Percentiles rank a stretch among this genome's conserved stretches.
Conservation (phyloP, 2,797 vertebrate genomes). For the Aulostomus chinensis region DNA sequence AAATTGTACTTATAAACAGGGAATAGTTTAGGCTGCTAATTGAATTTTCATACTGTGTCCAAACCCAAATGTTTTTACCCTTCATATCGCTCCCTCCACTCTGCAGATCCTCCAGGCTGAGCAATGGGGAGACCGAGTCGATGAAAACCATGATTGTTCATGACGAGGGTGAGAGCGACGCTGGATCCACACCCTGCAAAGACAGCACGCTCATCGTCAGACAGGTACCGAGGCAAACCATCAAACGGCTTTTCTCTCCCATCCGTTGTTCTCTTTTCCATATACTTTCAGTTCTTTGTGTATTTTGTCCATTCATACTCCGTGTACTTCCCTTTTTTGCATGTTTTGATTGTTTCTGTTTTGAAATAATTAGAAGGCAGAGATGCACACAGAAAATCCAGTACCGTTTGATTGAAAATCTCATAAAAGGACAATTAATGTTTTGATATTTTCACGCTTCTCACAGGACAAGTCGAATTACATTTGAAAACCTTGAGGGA, state of each 20-base stretch:
- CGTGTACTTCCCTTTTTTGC: constrained; percentile 36
- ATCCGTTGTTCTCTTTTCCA: background rate
- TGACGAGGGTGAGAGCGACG: constrained; percentile 92
- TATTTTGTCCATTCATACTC: constrained; percentile 36
- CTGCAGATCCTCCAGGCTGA: constrained; percentile 84
- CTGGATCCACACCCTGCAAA: constrained; percentile 91
- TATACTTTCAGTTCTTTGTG: constrained; percentile 6
- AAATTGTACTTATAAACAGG: too few relatives aligned
- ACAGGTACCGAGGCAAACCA: constrained; percentile 77
- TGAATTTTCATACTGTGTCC: background rate
- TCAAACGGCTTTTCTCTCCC: too few relatives aligned
- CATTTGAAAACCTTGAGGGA: too few relatives aligned
- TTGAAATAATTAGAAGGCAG: too few relatives aligned
- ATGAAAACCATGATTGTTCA: constrained; percentile 97
- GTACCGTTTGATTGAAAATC: too few relatives aligned
- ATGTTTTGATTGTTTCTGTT: constrained; percentile 18
- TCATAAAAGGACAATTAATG: too few relatives aligned
- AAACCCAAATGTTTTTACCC: background rate
- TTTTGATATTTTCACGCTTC: too few relatives aligned
- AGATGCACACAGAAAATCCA: too few relatives aligned
- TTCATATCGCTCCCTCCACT: background rate
- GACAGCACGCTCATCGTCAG: constrained; percentile 96
- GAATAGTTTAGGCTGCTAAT: too few relatives aligned
- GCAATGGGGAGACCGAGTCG: constrained; percentile 94
- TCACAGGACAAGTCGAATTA: too few relatives aligned